Percentiles rank a stretch among this genome's conserved stretches.
Conservation (phyloP, 2,113 vertebrate species). For the Oryzias woworae region DNA sequence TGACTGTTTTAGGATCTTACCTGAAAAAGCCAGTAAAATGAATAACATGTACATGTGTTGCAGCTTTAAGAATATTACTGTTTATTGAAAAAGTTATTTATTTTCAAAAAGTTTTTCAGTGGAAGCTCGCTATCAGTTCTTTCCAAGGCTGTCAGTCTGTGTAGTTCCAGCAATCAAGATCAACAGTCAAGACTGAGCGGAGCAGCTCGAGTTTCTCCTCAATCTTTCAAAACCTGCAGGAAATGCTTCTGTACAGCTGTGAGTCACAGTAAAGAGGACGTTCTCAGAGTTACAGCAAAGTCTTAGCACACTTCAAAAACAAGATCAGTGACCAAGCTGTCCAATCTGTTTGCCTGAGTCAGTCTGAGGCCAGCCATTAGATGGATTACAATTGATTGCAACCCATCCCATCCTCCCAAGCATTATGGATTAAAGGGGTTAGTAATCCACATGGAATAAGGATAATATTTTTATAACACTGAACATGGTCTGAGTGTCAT, state of each 20-base stretch:
- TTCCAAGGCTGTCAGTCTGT: background rate
- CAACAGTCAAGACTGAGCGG: background rate
- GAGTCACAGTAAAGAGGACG: background rate
- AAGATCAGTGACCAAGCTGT: background rate
- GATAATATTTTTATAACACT: slow-evolving; percentile 19
- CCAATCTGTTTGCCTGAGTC: slow-evolving; percentile 1
- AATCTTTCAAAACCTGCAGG: background rate
- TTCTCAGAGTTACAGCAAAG: background rate
- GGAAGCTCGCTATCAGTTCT: slow-evolving; percentile 4
- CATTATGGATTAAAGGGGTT: slow-evolving; percentile 56
- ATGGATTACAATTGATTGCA: slow-evolving; percentile 63
- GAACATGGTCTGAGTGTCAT: slow-evolving; percentile 15
- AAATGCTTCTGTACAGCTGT: background rate
- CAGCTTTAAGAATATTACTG: too few relatives aligned
- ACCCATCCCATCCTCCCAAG: slow-evolving; percentile 36
- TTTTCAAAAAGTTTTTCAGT: too few relatives aligned
- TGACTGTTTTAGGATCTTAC: too few relatives aligned
- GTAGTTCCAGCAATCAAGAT: background rate
- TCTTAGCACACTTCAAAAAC: background rate
- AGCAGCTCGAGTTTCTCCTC: background rate
- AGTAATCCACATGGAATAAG: slow-evolving; percentile 48
- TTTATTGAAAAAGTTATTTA: too few relatives aligned
- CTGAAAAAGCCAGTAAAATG: too few relatives aligned
- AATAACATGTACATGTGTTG: too few relatives aligned
- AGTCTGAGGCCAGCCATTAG: background rate